These are phyloP conservation scores for Mongoloraphidia duomilia DNA, from an alignment of 2,888 invertebrate genomes.

Conservation along the genomic window DNA sequence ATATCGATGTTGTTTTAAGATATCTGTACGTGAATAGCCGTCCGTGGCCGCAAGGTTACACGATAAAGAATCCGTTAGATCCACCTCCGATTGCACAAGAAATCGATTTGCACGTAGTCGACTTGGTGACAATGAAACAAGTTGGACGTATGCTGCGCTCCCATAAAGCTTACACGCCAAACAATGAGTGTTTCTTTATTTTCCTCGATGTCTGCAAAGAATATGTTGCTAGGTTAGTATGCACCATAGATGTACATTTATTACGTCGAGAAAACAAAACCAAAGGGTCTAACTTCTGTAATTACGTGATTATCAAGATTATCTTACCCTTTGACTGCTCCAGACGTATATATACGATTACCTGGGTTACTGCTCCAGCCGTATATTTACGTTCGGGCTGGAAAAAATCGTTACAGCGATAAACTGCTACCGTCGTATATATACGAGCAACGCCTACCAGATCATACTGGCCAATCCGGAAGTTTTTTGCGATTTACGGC, in stretches of 20 bases:
- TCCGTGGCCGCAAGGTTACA: slow-evolving; percentile 66
- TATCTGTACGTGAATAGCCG: slow-evolving; percentile 72
- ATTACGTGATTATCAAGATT: neutral
- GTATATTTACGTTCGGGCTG: too few species aligned
- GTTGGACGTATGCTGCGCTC: slow-evolving; percentile 65
- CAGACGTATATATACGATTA: too few species aligned
- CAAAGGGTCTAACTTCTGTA: neutral
- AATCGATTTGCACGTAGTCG: slow-evolving; percentile 77
- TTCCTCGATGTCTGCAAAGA: slow-evolving; percentile 70
- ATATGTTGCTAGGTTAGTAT: slow-evolving; percentile 62
- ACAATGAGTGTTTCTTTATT: slow-evolving; percentile 75
- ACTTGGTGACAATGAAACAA: slow-evolving; percentile 56
- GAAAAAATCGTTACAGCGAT: too few species aligned
- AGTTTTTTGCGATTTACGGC: too few species aligned
- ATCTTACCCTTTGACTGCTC: too few species aligned
- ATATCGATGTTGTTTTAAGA: slow-evolving; percentile 25
- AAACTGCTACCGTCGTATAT: too few species aligned
- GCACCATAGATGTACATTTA: slow-evolving; percentile 3
- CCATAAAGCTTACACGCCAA: slow-evolving; percentile 71
- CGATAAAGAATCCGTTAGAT: slow-evolving; percentile 57
- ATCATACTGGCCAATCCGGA: too few species aligned
- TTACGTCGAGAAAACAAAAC: neutral
- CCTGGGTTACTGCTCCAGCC: too few species aligned
- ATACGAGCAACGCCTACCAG: too few species aligned
- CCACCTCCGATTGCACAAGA: slow-evolving; percentile 77